Percentiles rank a stretch among this genome's conserved stretches.
Evolutionary conservation across 2,113 vertebrate species (phyloP).

Genomic region (Plecturocebus donacophilus): DNA sequence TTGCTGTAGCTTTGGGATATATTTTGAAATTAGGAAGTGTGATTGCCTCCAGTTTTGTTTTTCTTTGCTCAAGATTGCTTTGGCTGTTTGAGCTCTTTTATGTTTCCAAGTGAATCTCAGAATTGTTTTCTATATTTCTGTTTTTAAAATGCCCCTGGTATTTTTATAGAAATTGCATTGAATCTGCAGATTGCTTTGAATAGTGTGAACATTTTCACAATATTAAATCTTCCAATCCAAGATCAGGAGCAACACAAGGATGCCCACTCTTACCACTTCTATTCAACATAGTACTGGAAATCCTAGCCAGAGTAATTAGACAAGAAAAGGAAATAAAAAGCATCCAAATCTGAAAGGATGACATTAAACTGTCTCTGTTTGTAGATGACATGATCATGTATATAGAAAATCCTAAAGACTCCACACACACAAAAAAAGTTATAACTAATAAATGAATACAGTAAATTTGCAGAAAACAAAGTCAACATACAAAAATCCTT

Average conservation of each 20-base stretch:
- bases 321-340: neutral
- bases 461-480: neutral
- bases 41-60: neutral
- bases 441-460: constrained; percentile 17
- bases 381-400: neutral
- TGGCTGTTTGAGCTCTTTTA: neutral
- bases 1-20: neutral
- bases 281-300: neutral
- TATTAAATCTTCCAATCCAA: neutral
- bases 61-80: neutral
- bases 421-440: neutral
- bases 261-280: neutral
- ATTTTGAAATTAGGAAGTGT: constrained; percentile 7
- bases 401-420: neutral
- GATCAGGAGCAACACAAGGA: neutral
- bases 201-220: neutral
- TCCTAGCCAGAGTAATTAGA: neutral
- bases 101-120: neutral
- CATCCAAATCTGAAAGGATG: neutral
- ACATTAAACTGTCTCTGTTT: neutral
- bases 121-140: constrained; percentile 6
- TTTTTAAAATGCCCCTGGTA: neutral
- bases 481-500: neutral
- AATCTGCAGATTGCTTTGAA: neutral
- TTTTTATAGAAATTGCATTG: neutral